phyloP scores from a whole-genome alignment of 1,140 invertebrate genomes.

The Drosophila paulistorum region DNA sequence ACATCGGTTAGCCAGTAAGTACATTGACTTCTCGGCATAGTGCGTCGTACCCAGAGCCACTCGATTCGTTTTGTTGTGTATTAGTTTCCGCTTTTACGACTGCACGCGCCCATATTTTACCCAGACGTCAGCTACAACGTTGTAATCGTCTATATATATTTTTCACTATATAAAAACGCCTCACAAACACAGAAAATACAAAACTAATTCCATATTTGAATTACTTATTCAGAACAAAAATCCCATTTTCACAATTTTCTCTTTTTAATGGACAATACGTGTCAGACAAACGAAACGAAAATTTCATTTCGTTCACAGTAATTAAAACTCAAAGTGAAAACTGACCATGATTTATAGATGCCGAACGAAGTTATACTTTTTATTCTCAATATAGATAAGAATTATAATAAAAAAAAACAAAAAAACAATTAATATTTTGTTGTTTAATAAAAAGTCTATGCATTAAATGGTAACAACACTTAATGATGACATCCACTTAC shows the following conservation, averaged over 20 bases:
- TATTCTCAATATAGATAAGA: slow-evolving; percentile 1
- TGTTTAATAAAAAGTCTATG: not conserved
- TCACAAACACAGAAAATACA: not conserved
- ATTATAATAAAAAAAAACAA: not conserved
- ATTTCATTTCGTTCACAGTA: not conserved
- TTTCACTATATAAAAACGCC: not conserved
- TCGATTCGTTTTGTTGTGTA: not conserved
- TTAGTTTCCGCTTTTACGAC: slow-evolving; percentile 1
- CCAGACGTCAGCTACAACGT: not conserved
- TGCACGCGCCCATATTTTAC: not conserved
- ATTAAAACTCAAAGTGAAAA: slow-evolving; percentile 12
- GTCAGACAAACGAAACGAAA: not conserved
- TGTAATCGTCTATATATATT: not conserved
- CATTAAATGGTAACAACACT: not conserved
- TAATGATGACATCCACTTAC: not conserved
- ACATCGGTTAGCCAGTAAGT: not conserved
- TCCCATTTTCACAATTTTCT: slow-evolving; percentile 15
- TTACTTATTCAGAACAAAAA: not conserved
- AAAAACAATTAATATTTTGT: not conserved
- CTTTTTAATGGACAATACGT: not conserved
- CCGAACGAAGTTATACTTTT: not conserved
- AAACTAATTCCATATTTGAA: not conserved
- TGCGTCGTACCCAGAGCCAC: not conserved
- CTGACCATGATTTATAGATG: not conserved
- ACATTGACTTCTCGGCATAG: slow-evolving; percentile 2